Percentiles rank a stretch among this genome's conserved stretches.
Evolutionary conservation across 2,797 vertebrate genomes (phyloP).

Genomic region (Crenichthys baileyi): DNA sequence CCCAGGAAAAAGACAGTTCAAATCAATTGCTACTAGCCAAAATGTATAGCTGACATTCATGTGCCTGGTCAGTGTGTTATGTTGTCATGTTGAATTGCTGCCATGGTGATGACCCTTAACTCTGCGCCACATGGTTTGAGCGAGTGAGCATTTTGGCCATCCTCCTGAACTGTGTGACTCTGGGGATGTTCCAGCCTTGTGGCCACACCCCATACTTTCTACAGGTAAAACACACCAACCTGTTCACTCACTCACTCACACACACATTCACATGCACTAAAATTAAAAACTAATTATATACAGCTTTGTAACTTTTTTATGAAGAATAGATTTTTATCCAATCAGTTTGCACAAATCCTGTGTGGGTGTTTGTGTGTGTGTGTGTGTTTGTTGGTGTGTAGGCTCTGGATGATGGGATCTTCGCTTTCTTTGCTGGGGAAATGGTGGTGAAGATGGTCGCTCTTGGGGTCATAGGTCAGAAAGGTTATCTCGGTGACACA

Average conservation of each 20-base stretch:
- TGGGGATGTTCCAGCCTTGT: conserved; percentile 94
- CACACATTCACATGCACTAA: conserved; percentile 28
- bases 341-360: conserved; percentile 68
- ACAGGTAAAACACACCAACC: conserved; percentile 80
- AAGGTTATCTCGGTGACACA: conserved; percentile 94
- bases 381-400: conserved; percentile 23
- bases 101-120: conserved; percentile 57
- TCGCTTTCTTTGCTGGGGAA: conserved; percentile 95
- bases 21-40: no score
- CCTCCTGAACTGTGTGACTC: conserved; percentile 91
- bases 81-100: conserved; percentile 11
- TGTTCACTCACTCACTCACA: conserved; percentile 22
- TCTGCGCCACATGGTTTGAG: conserved; percentile 69
- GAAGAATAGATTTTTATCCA: conserved; percentile 56
- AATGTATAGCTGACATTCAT: background rate
- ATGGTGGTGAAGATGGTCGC: conserved; percentile 98
- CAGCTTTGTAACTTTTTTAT: conserved; percentile 58
- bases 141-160: conserved; percentile 85
- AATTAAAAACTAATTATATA: conserved; percentile 65
- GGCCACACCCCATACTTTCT: conserved; percentile 83
- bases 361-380: conserved; percentile 5
- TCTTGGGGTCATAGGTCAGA: conserved; percentile 92
- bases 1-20: no score
- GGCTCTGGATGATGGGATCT: conserved; percentile 91
- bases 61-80: background rate